A percentile compares a stretch with the other conserved stretches of the same genome.
phyloP scores from a whole-genome alignment of 1,140 invertebrate genomes.

The Bombus impatiens region DNA sequence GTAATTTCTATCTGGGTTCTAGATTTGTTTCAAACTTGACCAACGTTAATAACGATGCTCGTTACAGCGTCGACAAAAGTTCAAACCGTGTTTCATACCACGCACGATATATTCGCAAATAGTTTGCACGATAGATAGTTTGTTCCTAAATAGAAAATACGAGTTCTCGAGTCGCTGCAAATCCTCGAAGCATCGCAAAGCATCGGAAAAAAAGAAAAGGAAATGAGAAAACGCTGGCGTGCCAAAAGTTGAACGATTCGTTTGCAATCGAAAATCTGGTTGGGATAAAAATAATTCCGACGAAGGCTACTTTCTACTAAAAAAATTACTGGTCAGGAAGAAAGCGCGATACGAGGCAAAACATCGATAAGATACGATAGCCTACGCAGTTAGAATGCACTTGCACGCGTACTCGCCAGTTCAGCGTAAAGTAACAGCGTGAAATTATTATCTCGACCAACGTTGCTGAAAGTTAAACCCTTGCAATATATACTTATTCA shows the following conservation, averaged over 20 bases:
- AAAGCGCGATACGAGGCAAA: slow-evolving; percentile 9
- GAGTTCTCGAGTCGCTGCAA: no score
- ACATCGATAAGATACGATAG: slow-evolving; percentile 37
- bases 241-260: neutral
- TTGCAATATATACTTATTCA: neutral
- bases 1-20: no score
- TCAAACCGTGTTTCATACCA: no score
- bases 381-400: slow-evolving; percentile 30
- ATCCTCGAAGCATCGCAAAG: no score
- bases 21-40: no score
- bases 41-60: no score
- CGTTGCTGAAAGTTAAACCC: neutral
- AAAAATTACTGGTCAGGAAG: slow-evolving; percentile 13
- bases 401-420: neutral
- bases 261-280: neutral
- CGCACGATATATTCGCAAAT: no score
- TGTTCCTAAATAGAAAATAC: no score
- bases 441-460: neutral
- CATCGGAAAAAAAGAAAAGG: accelerated
- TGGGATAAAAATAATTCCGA: neutral
- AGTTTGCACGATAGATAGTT: no score
- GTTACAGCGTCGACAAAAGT: no score
- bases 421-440: neutral
- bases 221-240: accelerated
- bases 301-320: neutral